These are phyloP conservation scores for Bruchidius siliquastri DNA, from an alignment of 2,888 invertebrate species.

Conservation along the genomic window DNA sequence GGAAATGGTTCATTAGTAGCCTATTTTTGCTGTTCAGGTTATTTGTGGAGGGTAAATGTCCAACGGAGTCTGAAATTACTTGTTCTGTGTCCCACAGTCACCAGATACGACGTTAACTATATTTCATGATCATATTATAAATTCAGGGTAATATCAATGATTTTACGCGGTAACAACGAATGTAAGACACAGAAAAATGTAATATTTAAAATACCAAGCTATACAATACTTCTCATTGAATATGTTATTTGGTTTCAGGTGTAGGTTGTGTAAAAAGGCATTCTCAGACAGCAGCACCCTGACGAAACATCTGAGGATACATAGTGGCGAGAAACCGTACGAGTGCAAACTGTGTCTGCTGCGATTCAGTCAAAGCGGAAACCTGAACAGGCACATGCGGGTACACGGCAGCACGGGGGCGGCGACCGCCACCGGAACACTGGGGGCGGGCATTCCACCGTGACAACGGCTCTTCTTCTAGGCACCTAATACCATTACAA, in stretches of 20 bases:
- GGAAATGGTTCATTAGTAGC: too few relatives aligned
- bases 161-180: too few relatives aligned
- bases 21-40: too few relatives aligned
- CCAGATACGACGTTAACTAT: too few relatives aligned
- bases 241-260: constrained; percentile 42
- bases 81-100: too few relatives aligned
- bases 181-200: too few relatives aligned
- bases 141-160: too few relatives aligned
- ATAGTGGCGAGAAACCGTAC: constrained; percentile 93
- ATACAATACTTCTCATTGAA: too few relatives aligned
- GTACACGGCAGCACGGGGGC: constrained; percentile 65
- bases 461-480: constrained; percentile 26
- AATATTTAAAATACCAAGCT: too few relatives aligned
- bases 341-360: constrained; percentile 94
- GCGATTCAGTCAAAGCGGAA: constrained; percentile 96
- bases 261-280: constrained; percentile 94
- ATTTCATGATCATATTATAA: too few relatives aligned
- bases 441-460: constrained; percentile 30
- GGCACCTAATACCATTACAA: not conserved
- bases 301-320: constrained; percentile 93
- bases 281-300: constrained; percentile 98
- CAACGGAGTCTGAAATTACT: too few relatives aligned
- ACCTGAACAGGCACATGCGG: constrained; percentile 97
- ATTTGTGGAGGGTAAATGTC: too few relatives aligned
- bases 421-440: not conserved